Percentiles rank a stretch among this genome's conserved stretches.
These are phyloP conservation scores for Thalassaphorura encarpata DNA, from an alignment of 1,140 invertebrate species.

Conservation along the genomic window DNA sequence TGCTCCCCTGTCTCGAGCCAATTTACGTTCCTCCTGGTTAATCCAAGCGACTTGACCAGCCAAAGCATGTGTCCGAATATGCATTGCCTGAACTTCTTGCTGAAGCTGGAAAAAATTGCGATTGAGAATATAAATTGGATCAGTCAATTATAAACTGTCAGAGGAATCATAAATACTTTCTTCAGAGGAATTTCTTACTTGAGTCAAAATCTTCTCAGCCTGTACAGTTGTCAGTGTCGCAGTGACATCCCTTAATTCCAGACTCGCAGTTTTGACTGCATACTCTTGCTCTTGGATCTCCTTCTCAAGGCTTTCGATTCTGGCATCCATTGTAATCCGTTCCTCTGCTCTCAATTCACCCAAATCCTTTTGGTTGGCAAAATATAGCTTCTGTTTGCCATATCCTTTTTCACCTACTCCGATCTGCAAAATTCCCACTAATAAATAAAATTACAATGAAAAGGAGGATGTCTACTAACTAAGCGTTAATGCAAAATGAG, in stretches of 20 bases:
- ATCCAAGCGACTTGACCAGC: slow-evolving; percentile 41
- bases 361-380: slow-evolving; percentile 2
- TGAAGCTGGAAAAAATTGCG: too few relatives aligned
- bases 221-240: slow-evolving; percentile 1
- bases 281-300: background rate
- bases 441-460: background rate
- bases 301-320: background rate
- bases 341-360: background rate
- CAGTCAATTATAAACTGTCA: too few relatives aligned
- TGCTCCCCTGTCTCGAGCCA: slow-evolving; percentile 45
- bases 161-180: too few relatives aligned
- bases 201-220: background rate
- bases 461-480: too few relatives aligned
- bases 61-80: slow-evolving; percentile 45
- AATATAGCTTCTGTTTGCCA: slow-evolving; percentile 17
- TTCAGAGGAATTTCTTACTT: too few relatives aligned
- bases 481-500: too few relatives aligned
- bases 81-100: slow-evolving; percentile 30
- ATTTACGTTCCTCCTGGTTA: slow-evolving; percentile 51
- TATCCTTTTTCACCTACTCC: slow-evolving; percentile 9
- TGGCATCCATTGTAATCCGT: background rate
- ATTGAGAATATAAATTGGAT: too few relatives aligned
- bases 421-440: background rate
- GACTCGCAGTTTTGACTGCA: background rate
- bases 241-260: background rate